Conservation (phyloP, 2,113 vertebrate species). For the Nothobranchius furzeri region DNA sequence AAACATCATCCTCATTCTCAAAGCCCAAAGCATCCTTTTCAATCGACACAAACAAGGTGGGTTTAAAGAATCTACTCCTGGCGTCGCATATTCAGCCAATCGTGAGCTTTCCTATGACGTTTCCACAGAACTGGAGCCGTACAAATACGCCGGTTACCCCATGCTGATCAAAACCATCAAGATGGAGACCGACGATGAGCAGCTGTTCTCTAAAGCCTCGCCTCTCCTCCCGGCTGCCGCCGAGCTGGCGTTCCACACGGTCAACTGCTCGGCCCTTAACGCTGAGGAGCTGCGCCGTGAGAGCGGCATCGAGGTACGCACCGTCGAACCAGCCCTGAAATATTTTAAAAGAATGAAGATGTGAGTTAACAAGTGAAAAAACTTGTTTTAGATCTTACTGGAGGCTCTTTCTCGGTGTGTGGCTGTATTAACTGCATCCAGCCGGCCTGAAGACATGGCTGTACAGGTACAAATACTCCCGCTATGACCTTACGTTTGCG, state of each 20-base stretch:
- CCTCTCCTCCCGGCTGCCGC: slow-evolving; percentile 90
- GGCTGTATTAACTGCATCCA: slow-evolving; percentile 89
- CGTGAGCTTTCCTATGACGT: neutral
- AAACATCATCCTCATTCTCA: slow-evolving; percentile 98
- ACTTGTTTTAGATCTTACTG: slow-evolving; percentile 82
- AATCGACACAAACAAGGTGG: slow-evolving; percentile 93
- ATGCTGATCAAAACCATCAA: slow-evolving; percentile 98
- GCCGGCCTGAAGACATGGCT: slow-evolving; percentile 93
- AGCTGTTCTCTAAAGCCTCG: slow-evolving; percentile 94
- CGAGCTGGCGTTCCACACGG: slow-evolving; percentile 95
- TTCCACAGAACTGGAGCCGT: slow-evolving; percentile 90
- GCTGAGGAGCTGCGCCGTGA: slow-evolving; percentile 95
- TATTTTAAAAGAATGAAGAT: neutral
- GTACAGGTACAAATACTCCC: slow-evolving; percentile 85
- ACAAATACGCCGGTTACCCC: slow-evolving; percentile 98
- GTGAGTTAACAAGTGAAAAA: neutral
- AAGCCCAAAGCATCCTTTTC: slow-evolving; percentile 98
- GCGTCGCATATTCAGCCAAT: too few species aligned
- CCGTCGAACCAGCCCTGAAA: neutral
- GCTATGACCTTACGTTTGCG: too few species aligned
- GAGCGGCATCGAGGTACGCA: slow-evolving; percentile 91
- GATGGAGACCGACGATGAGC: slow-evolving; percentile 92
- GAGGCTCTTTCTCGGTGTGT: slow-evolving; percentile 96
- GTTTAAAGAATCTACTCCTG: neutral
- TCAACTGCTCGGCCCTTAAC: slow-evolving; percentile 96